A percentile compares a stretch with the other conserved stretches of the same genome.
Evolutionary conservation across 2,888 invertebrate species (phyloP).

Genomic region (Drepanosiphum platanoidis): DNA sequence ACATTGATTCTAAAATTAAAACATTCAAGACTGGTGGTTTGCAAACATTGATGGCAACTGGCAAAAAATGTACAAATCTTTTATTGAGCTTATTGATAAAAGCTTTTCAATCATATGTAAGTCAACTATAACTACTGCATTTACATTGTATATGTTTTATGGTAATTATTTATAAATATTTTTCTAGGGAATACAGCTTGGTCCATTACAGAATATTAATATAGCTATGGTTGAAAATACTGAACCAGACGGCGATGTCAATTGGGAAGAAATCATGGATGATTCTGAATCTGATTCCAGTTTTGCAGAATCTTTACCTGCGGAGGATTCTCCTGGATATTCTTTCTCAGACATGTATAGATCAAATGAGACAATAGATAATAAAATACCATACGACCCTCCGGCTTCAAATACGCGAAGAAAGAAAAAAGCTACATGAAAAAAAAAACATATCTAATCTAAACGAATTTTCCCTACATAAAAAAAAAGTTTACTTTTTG

Average conservation of each 20-base stretch:
- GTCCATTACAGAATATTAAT: slow-evolving; percentile 34
- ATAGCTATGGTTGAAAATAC: slow-evolving; percentile 9
- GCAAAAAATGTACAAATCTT: slow-evolving; percentile 49
- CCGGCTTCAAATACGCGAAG: slow-evolving; percentile 52
- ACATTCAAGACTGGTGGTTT: slow-evolving; percentile 40
- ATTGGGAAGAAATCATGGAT: slow-evolving; percentile 42
- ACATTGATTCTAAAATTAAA: slow-evolving; percentile 41
- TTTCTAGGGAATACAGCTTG: slow-evolving; percentile 33
- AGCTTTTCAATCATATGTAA: slow-evolving; percentile 40
- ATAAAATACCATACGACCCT: slow-evolving; percentile 26
- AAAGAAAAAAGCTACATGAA: slow-evolving; percentile 36
- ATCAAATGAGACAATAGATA: neutral
- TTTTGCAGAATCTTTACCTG: slow-evolving; percentile 12
- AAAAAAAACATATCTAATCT: neutral
- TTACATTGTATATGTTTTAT: too few species aligned
- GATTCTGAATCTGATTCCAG: slow-evolving; percentile 30
- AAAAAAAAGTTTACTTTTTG: neutral
- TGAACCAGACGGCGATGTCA: slow-evolving; percentile 43
- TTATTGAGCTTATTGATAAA: slow-evolving; percentile 13
- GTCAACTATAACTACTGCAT: too few species aligned
- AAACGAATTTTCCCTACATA: neutral
- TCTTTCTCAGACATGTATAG: slow-evolving; percentile 52
- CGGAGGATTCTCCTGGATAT: slow-evolving; percentile 19
- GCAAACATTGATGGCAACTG: slow-evolving; percentile 46
- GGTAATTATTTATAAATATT: neutral